Percentiles rank a stretch among this genome's conserved stretches.
These are phyloP conservation scores for Heliconius congener DNA, from an alignment of 1,140 invertebrate species.

Conservation along the genomic window DNA sequence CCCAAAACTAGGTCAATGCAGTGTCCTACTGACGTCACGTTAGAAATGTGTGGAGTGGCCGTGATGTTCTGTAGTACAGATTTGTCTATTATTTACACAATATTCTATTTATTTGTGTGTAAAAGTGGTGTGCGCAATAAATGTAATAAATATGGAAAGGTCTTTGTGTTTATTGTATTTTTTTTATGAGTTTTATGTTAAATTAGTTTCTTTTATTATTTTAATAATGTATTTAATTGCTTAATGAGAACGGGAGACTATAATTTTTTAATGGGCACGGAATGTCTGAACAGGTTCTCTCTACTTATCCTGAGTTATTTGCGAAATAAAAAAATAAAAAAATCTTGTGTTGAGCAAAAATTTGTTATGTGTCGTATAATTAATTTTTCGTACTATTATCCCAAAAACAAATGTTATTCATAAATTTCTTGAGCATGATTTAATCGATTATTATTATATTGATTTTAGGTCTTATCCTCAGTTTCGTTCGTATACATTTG, in stretches of 20 bases:
- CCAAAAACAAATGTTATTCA: too few species aligned
- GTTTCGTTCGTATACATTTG: not conserved
- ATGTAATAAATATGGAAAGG: not conserved
- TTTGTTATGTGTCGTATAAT: too few species aligned
- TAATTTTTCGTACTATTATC: too few species aligned
- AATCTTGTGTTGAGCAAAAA: too few species aligned
- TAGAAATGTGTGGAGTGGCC: conserved; percentile 39
- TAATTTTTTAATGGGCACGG: too few species aligned
- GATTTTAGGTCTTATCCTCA: not conserved
- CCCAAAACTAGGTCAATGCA: conserved; percentile 71
- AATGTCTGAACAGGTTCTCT: too few species aligned
- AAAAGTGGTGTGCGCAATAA: not conserved
- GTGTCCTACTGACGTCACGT: conserved; percentile 46
- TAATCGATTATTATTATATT: not conserved
- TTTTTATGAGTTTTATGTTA: not conserved
- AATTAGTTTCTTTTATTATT: too few species aligned
- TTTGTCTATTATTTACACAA: conserved; percentile 12
- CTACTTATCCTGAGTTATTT: too few species aligned
- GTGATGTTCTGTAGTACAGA: conserved; percentile 1
- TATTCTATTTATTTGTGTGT: not conserved
- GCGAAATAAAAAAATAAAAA: too few species aligned
- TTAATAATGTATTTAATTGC: too few species aligned
- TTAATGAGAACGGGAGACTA: too few species aligned
- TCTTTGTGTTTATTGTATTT: not conserved
- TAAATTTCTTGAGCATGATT: too few species aligned